phyloP scores from a whole-genome alignment of 2,113 vertebrate species.

The Nesogale talazaci region DNA sequence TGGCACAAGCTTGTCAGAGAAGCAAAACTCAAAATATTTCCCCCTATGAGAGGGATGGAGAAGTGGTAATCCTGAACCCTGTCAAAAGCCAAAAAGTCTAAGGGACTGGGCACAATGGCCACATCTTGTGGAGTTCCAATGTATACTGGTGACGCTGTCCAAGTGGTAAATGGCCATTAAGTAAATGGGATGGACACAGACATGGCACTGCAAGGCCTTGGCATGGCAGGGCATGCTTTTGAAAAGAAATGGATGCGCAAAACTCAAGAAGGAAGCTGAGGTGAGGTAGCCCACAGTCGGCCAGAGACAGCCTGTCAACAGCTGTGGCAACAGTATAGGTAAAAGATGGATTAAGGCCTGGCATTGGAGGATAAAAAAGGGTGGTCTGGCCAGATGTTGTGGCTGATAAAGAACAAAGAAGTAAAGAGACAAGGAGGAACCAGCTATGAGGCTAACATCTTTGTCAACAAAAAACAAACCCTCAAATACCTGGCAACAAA shows the following conservation, averaged over 20 bases:
- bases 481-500: constrained; percentile 19
- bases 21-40: not conserved
- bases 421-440: constrained; percentile 35
- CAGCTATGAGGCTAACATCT: constrained; percentile 54
- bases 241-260: not conserved
- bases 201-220: not conserved
- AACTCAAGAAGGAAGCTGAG: constrained; percentile 27
- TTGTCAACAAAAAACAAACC: not conserved
- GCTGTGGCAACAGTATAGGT: not conserved
- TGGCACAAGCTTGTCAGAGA: not conserved
- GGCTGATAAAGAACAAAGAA: constrained; percentile 63
- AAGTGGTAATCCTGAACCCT: not conserved
- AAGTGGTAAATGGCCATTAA: not conserved
- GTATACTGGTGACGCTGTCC: not conserved
- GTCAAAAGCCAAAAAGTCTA: not conserved
- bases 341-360: constrained; percentile 43
- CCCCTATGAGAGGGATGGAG: not conserved
- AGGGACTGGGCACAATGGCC: not conserved
- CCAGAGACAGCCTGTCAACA: constrained; percentile 11
- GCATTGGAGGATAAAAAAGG: constrained; percentile 43
- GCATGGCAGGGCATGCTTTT: not conserved
- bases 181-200: not conserved
- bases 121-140: not conserved
- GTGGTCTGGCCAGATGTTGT: constrained; percentile 69
- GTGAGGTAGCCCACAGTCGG: constrained; percentile 32